A percentile compares a stretch with the other conserved stretches of the same genome.
Conservation (phyloP, 1,140 invertebrate genomes). For the Saccostrea glomerata region DNA sequence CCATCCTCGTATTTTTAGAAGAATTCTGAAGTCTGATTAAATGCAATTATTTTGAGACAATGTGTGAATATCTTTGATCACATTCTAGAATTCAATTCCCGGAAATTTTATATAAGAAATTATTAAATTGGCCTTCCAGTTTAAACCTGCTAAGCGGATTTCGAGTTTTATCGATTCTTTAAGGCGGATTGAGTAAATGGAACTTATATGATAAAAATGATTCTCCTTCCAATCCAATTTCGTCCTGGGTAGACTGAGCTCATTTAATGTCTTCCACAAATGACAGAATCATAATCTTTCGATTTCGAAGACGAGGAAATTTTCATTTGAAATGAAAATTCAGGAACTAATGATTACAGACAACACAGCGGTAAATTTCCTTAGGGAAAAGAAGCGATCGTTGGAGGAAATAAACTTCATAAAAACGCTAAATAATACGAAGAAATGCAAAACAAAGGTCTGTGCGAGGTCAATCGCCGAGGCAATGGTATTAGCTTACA, state of each 20-base stretch:
- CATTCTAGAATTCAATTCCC: no score
- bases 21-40: no score
- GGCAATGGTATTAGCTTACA: not conserved
- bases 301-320: conserved; percentile 2
- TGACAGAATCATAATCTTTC: not conserved
- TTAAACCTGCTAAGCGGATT: no score
- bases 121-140: no score
- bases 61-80: no score
- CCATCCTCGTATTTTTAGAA: no score
- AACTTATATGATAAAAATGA: not conserved
- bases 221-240: conserved; percentile 4
- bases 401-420: not conserved
- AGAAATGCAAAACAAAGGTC: not conserved
- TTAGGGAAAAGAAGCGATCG: not conserved
- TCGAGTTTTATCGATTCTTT: no score
- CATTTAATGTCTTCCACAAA: conserved; percentile 14
- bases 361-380: not conserved
- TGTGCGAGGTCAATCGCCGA: not conserved
- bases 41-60: no score
- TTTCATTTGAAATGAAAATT: not conserved
- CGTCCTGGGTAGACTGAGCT: not conserved
- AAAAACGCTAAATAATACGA: not conserved
- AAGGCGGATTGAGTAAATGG: no score
- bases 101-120: no score
- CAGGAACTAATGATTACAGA: not conserved